Evolutionary conservation across 1,140 invertebrate genomes (phyloP).

Genomic region (Zaprionus davidi): DNA sequence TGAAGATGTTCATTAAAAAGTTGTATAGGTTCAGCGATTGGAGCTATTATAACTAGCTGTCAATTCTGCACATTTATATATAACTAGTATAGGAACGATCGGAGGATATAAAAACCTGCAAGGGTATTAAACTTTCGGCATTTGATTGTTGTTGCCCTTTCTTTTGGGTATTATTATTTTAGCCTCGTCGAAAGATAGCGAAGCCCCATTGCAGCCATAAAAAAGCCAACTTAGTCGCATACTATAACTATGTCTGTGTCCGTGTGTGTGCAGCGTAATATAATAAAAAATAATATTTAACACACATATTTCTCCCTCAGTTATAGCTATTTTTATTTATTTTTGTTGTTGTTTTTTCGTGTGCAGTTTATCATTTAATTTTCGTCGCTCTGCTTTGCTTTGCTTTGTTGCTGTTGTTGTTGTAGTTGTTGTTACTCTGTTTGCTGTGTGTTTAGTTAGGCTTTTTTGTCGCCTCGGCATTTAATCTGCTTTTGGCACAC

Average conservation of each 20-base stretch:
- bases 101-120: too few relatives aligned
- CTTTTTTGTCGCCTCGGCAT: constrained; percentile 21
- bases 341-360: constrained; percentile 20
- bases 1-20: too few relatives aligned
- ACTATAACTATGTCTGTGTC: not conserved
- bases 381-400: constrained; percentile 14
- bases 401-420: constrained; percentile 9
- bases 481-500: constrained; percentile 53
- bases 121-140: too few relatives aligned
- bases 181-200: constrained; percentile 9
- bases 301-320: constrained; percentile 24
- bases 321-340: not conserved
- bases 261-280: constrained; percentile 23
- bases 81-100: too few relatives aligned
- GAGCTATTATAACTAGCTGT: too few relatives aligned
- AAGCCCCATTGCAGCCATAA: constrained; percentile 8
- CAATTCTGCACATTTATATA: too few relatives aligned
- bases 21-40: too few relatives aligned
- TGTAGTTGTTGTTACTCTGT: constrained; percentile 6
- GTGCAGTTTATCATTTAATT: constrained; percentile 28
- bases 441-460: constrained; percentile 15
- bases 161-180: constrained; percentile 8
- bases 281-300: constrained; percentile 54
- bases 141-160: constrained; percentile 1
- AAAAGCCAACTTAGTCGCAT: constrained; percentile 6